Evolutionary conservation across 2,888 invertebrate species (phyloP), one percentile per base, ranked within the genome.

Genomic region (Mesodorylaimus sp.): DNA sequence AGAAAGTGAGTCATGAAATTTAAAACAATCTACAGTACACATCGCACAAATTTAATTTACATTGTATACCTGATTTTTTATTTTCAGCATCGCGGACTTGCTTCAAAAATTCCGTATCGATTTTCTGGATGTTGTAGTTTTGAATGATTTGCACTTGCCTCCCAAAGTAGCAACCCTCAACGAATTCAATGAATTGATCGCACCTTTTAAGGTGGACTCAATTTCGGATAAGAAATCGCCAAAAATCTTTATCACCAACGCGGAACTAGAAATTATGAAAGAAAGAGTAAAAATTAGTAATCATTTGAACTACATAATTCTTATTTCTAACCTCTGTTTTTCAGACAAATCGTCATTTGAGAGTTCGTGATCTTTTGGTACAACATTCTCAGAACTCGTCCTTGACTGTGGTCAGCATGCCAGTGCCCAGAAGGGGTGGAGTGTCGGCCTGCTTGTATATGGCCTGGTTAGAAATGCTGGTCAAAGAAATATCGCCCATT

Each of bases 41-140:
- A n/a, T n/a, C n/a, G n/a, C n/a, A 39, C 10, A 7, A 39, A 19
- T 39, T 39, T 32, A n/a, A n/a, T n/a, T n/a, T n/a, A n/a, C n/a
- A n/a, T n/a, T n/a, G n/a, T n/a, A n/a, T n/a, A n/a, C n/a, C n/a
- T n/a, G n/a, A n/a, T n/a, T n/a, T n/a, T n/a, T n/a, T n/a, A n/a
- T 29, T 24, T 44, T 47, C 24, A 57, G 57, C 57, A 88, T 97
- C 88, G 93, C 89, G 5, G 85, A 89, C 54, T 73, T 97, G 27
- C 71, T 97, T 42, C 83, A 86, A 1, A 95, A 93, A 73, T 95
- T 97, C 71, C 77, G 95, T 51, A 95, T 97, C 61, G 88, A 93
- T 69, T 93, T 87, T 70, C 85, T 89, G 0, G 88, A 89, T 55
- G 73, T 95, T 56, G 83, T 81, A 61, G 80, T 95, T 55, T 80